A percentile compares a stretch with the other conserved stretches of the same genome.
Evolutionary conservation across 2,888 invertebrate genomes (phyloP).

Genomic region (Eumerus sabulonum): DNA sequence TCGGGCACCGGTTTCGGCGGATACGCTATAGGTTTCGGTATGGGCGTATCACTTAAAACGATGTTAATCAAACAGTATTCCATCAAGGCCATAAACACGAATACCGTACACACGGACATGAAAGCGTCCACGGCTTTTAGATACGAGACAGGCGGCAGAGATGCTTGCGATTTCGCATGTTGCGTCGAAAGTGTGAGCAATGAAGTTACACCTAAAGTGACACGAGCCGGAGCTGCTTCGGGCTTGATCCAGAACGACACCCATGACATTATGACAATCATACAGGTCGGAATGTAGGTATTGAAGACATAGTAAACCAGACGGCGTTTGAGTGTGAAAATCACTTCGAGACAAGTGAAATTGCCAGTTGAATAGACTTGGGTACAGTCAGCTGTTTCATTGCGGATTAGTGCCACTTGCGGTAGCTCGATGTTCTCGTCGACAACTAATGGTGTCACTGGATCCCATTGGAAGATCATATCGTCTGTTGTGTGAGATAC

Average conservation of each 20-base stretch:
- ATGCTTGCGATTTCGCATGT: conserved; percentile 96
- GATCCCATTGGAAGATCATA: conserved; percentile 93
- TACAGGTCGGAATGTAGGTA: conserved; percentile 95
- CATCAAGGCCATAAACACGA: conserved; percentile 96
- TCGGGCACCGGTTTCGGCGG: conserved; percentile 77
- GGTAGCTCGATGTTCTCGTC: conserved; percentile 93
- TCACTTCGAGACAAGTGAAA: conserved; percentile 94
- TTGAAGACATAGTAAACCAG: conserved; percentile 95
- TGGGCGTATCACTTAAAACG: conserved; percentile 78
- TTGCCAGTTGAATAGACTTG: conserved; percentile 85
- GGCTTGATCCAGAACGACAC: conserved; percentile 97
- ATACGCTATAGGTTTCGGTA: conserved; percentile 78
- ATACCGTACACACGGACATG: conserved; percentile 95
- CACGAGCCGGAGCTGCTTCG: conserved; percentile 95
- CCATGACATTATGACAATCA: conserved; percentile 98
- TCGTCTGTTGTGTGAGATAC: conserved; percentile 95
- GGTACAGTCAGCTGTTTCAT: conserved; percentile 93
- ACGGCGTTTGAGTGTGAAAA: conserved; percentile 92
- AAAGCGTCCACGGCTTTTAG: conserved; percentile 95
- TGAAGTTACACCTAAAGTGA: conserved; percentile 94
- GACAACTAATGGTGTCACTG: conserved; percentile 91
- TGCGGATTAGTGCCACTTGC: conserved; percentile 91
- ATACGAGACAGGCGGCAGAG: conserved; percentile 95
- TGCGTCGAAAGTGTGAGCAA: conserved; percentile 93
- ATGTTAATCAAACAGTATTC: conserved; percentile 94